Evolutionary conservation across 2,113 vertebrate species (phyloP), one percentile per base, ranked within the genome.

Genomic region (Bufo gargarizans): DNA sequence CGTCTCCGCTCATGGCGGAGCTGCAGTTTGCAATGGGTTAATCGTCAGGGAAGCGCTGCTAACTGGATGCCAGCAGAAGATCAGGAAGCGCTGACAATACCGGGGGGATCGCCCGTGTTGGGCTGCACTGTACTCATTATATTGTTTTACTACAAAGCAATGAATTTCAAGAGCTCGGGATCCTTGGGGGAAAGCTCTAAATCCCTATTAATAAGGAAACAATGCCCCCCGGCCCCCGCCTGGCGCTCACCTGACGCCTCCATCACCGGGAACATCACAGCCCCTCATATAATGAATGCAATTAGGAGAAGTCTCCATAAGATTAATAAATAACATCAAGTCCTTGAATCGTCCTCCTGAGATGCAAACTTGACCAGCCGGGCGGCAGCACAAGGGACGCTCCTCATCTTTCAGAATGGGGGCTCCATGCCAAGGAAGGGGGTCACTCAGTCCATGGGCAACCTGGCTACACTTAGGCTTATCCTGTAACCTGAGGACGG

Each of bases 101-200:
- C 85, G 20, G 50, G 77, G 59, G 76, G 78, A 63, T 69, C 58
- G 63, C 47, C 33, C 85, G 19, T 79, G 76, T 61, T 78, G 85
- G 17, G 12, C 53, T 47, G 43, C 59, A 22, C 45, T 47, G 20
- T 53, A 55, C 76, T 86, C 85, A 86, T 86, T 86, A 86, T 69
- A 77, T 82, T 82, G 86, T 88, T 82, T 82, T 88, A 88, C 86
- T 82, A 88, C 78, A 88, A 88, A 88, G 86, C 79, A 61, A 82
- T 88, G 86, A 88, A 88, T 88, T 88, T 88, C 53, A 88, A 88
- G 86, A n/a, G 4, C 65, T 33, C 56, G 33, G 20, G 11, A n/a
- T 56, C 86, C 65, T 81, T n/a, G 33, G 86, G 78, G 69, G 53
- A 79, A 56, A 58, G 79, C 78, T 74, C 67, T 50, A 88, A 80